phyloP scores from a whole-genome alignment of 1,140 invertebrate species.

The Lordiphosa stackelbergi region DNA sequence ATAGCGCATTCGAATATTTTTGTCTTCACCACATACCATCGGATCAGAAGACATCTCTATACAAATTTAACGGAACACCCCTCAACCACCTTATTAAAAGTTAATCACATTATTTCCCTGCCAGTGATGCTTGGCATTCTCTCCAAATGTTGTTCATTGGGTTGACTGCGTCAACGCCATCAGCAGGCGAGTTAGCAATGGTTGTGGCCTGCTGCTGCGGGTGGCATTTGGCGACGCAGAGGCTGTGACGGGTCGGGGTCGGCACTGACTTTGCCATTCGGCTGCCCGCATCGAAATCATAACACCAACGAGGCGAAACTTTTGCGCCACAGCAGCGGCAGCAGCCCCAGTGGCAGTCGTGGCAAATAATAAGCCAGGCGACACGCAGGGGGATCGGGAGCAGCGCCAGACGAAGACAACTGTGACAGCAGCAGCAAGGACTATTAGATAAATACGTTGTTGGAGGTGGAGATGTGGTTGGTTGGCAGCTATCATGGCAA shows the following conservation, averaged over 20 bases:
- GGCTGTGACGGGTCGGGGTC: slow-evolving; percentile 39
- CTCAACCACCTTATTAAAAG: no score
- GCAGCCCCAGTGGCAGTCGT: slow-evolving; percentile 41
- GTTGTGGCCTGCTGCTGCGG: slow-evolving; percentile 50
- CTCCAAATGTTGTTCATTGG: slow-evolving; percentile 38
- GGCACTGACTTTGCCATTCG: slow-evolving; percentile 64
- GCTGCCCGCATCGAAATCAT: slow-evolving; percentile 73
- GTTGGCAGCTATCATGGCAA: slow-evolving; percentile 46
- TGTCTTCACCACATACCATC: no score
- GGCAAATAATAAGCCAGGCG: slow-evolving; percentile 72
- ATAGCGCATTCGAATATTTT: no score
- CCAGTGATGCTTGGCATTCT: background rate
- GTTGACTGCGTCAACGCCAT: slow-evolving; percentile 57
- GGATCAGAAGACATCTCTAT: no score
- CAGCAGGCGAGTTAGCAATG: slow-evolving; percentile 61
- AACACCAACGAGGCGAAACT: slow-evolving; percentile 74
- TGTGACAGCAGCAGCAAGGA: slow-evolving; percentile 65
- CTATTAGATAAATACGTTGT: slow-evolving; percentile 71
- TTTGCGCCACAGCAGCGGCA: slow-evolving; percentile 46
- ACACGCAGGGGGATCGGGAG: slow-evolving; percentile 28
- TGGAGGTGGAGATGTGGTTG: slow-evolving; percentile 12
- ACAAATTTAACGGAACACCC: no score
- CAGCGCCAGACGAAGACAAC: slow-evolving; percentile 63
- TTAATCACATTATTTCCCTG: no score
- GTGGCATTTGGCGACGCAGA: slow-evolving; percentile 29